These are phyloP conservation scores for Megalops cyprinoides DNA, from an alignment of 2,797 vertebrate species.

Conservation along the genomic window DNA sequence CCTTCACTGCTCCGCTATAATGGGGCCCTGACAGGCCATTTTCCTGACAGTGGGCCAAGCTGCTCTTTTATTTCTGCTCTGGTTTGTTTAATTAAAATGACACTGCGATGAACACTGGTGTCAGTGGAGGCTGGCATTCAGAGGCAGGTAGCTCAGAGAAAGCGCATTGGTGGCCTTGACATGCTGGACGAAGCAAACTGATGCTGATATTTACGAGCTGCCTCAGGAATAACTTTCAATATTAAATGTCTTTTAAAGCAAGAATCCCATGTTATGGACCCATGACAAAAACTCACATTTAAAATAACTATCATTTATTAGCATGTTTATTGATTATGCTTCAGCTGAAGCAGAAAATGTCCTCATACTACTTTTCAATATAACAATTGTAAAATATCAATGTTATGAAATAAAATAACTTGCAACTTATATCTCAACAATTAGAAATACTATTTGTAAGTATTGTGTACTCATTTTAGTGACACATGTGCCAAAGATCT, in stretches of 20 bases:
- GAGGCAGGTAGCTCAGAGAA: neutral
- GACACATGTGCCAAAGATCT: no score
- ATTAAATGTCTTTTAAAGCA: neutral
- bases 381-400: no score
- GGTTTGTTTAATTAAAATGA: slow-evolving; percentile 52
- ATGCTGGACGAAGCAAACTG: no score
- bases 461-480: no score
- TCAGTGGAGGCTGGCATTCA: neutral
- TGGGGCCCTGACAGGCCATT: slow-evolving; percentile 46
- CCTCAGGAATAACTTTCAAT: neutral
- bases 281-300: neutral
- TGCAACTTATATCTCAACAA: no score
- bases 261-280: neutral
- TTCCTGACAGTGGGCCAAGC: slow-evolving; percentile 45
- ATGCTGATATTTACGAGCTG: no score
- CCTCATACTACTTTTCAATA: no score
- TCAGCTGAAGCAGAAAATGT: neutral
- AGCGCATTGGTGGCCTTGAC: neutral
- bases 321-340: no score
- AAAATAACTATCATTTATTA: no score
- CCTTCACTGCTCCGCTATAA: slow-evolving; percentile 45
- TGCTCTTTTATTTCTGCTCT: slow-evolving; percentile 41
- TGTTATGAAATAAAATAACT: no score
- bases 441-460: no score
- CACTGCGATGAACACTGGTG: slow-evolving; percentile 12